Evolutionary conservation across 2,888 invertebrate genomes (phyloP).

Genomic region (Agrotis clavis): DNA sequence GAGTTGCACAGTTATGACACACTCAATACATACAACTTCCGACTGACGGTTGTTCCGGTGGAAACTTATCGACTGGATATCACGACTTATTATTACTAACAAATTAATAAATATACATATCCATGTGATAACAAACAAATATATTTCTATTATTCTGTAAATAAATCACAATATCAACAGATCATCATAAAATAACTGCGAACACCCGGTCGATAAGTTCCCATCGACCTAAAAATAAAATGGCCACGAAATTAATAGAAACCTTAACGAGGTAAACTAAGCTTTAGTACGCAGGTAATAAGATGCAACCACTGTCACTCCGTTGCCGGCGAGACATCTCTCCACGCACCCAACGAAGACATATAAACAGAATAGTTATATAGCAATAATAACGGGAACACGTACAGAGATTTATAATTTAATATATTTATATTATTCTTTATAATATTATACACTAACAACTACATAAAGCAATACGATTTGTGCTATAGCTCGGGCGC

Average conservation of each 20-base stretch:
- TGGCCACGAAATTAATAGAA: slow-evolving; percentile 63
- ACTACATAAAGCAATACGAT: slow-evolving; percentile 87
- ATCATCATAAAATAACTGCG: slow-evolving; percentile 16
- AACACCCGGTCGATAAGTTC: slow-evolving; percentile 40
- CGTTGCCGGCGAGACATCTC: slow-evolving; percentile 57
- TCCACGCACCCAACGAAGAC: slow-evolving; percentile 56
- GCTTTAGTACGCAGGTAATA: slow-evolving; percentile 62
- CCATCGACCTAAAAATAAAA: slow-evolving; percentile 54
- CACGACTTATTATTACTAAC: not conserved
- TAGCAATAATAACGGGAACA: slow-evolving; percentile 74
- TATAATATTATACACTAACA: slow-evolving; percentile 82
- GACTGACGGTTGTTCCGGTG: slow-evolving; percentile 20
- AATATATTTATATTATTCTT: slow-evolving; percentile 68
- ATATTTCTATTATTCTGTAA: slow-evolving; percentile 3
- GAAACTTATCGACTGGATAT: slow-evolving; percentile 34
- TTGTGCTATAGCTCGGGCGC: slow-evolving; percentile 79
- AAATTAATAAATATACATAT: not conserved
- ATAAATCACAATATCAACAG: slow-evolving; percentile 11
- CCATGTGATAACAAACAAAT: slow-evolving; percentile 1
- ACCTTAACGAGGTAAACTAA: slow-evolving; percentile 52
- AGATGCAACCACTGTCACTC: slow-evolving; percentile 50
- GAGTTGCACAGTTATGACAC: slow-evolving; percentile 46
- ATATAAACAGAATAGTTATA: slow-evolving; percentile 67
- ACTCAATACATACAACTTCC: slow-evolving; percentile 31
- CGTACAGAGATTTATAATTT: slow-evolving; percentile 79